A percentile compares a stretch with the other conserved stretches of the same genome.
Evolutionary conservation across 64 coral and sea anemone genomes (phyloP).

Genomic region (Hydrozoanthus tunicans): DNA sequence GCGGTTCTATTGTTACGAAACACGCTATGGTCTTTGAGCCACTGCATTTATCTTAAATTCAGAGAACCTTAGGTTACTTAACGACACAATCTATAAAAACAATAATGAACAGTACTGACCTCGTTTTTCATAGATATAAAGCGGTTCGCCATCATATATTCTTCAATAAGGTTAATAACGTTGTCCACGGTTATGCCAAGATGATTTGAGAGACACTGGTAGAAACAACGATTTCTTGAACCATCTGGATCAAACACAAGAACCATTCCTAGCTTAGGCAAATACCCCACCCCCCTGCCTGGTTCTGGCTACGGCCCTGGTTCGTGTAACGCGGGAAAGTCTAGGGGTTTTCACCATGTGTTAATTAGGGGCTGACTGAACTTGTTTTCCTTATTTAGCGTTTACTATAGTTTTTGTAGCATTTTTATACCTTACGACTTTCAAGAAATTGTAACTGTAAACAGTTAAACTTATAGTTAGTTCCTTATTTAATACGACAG

Average conservation of each 20-base stretch:
- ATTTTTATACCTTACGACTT: no score
- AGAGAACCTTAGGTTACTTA: not conserved
- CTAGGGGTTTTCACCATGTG: no score
- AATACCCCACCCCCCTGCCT: not conserved
- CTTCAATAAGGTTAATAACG: not conserved
- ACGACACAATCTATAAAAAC: not conserved
- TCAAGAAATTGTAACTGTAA: no score
- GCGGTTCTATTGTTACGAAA: no score
- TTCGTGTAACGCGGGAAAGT: no score
- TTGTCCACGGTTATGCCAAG: not conserved
- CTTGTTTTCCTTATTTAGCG: no score
- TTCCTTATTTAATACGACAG: no score
- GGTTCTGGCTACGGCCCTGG: not conserved
- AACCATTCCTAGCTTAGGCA: not conserved
- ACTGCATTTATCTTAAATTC: no score
- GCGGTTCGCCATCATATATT: not conserved
- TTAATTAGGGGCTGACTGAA: no score
- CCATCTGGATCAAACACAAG: not conserved
- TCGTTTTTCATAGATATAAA: slow-evolving; percentile 14
- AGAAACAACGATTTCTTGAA: not conserved
- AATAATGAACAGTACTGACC: not conserved
- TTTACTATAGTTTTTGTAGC: no score
- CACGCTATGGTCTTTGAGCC: no score
- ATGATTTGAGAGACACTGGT: slow-evolving; percentile 3
- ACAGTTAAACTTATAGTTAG: no score